Percentiles rank a stretch among this genome's conserved stretches.
phyloP scores from a whole-genome alignment of 2,797 vertebrate species.

The Oreortyx pictus region DNA sequence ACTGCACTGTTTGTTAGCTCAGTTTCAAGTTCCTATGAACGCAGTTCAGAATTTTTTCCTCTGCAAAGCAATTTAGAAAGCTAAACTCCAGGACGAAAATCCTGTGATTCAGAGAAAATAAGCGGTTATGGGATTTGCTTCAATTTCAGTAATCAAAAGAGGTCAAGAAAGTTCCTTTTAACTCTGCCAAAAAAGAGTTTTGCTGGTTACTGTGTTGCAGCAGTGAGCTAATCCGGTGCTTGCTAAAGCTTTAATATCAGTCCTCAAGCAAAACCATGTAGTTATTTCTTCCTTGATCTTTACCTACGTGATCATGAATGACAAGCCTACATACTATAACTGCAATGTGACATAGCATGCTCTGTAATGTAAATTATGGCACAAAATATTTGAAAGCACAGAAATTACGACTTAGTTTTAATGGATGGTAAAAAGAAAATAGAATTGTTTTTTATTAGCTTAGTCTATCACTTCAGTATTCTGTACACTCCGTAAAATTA shows the following conservation, averaged over 20 bases:
- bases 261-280: background rate
- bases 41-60: background rate
- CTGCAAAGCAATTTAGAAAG: constrained; percentile 24
- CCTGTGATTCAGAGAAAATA: background rate
- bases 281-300: background rate
- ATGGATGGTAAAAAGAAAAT: background rate
- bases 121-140: constrained; percentile 14
- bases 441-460: background rate
- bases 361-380: background rate
- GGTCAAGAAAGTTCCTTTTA: constrained; percentile 16
- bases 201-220: background rate
- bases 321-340: background rate
- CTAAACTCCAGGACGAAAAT: background rate
- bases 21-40: background rate
- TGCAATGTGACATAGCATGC: background rate
- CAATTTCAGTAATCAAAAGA: constrained; percentile 36
- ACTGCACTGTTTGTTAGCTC: background rate
- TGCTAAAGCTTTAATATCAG: background rate
- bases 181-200: background rate
- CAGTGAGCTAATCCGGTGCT: background rate
- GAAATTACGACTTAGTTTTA: background rate
- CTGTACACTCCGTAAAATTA: background rate
- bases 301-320: background rate
- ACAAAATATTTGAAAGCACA: background rate
- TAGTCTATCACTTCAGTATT: background rate